Conservation (phyloP, 2,797 vertebrate species). For the Sebastolobus altivelis region DNA sequence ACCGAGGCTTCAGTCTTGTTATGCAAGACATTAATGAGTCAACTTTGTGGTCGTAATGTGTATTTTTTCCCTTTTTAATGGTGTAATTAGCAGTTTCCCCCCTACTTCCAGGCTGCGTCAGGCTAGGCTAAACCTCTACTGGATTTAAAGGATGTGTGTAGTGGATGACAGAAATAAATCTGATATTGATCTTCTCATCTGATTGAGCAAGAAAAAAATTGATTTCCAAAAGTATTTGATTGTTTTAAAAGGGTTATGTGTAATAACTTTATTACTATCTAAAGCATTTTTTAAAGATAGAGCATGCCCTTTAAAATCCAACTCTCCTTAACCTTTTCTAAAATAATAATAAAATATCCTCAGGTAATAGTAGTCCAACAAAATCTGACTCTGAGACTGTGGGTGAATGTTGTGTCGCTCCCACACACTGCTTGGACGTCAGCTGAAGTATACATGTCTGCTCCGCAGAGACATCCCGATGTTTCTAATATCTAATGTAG, state of each 20-base stretch:
- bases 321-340: not conserved
- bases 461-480: constrained; percentile 11
- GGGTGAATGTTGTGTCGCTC: not conserved
- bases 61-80: too few relatives aligned
- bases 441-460: not conserved
- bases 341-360: not conserved
- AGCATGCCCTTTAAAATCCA: not conserved
- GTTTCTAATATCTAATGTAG: constrained; percentile 35
- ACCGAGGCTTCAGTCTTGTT: not conserved
- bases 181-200: not conserved
- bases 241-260: not conserved
- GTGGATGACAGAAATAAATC: not conserved
- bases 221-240: not conserved
- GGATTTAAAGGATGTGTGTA: not conserved
- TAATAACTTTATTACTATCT: not conserved
- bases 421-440: not conserved
- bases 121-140: not conserved
- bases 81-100: not conserved
- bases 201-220: too few relatives aligned
- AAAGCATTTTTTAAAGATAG: not conserved
- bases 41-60: too few relatives aligned
- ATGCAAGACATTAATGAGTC: too few relatives aligned
- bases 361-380: not conserved
- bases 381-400: not conserved
- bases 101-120: not conserved